phyloP scores from a whole-genome alignment of 2,113 vertebrate species.

The Verasper variegatus region DNA sequence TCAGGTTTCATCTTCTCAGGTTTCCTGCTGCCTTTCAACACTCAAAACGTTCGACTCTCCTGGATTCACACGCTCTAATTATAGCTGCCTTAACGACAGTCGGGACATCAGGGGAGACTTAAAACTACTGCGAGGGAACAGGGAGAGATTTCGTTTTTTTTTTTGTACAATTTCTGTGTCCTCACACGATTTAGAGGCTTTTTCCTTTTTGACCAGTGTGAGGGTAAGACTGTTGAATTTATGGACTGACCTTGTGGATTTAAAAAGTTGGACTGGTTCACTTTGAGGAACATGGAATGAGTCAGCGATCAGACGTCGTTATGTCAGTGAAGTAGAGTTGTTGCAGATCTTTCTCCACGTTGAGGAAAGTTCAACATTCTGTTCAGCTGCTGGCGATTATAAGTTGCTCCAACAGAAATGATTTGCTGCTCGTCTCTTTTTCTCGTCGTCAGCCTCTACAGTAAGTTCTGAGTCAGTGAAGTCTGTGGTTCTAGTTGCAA shows the following conservation, averaged over 20 bases:
- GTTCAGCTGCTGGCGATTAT: neutral
- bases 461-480: constrained; percentile 61
- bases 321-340: constrained; percentile 24
- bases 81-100: constrained; percentile 71
- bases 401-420: constrained; percentile 41
- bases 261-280: neutral
- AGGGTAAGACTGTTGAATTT: neutral
- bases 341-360: neutral
- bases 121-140: constrained; percentile 11
- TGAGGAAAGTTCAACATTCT: constrained; percentile 11
- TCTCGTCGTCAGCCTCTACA: constrained; percentile 58
- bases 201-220: neutral
- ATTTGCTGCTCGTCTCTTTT: constrained; percentile 38
- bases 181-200: neutral
- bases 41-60: constrained; percentile 55
- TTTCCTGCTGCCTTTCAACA: constrained; percentile 63
- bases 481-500: neutral
- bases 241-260: constrained; percentile 12
- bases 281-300: neutral
- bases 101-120: constrained; percentile 3
- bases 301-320: constrained; percentile 10
- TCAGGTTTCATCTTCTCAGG: constrained; percentile 67
- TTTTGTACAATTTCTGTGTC: neutral
- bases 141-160: neutral
- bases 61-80: constrained; percentile 80